These are phyloP conservation scores for Vipera ursinii DNA, from an alignment of 2,797 vertebrate species.

Conservation along the genomic window DNA sequence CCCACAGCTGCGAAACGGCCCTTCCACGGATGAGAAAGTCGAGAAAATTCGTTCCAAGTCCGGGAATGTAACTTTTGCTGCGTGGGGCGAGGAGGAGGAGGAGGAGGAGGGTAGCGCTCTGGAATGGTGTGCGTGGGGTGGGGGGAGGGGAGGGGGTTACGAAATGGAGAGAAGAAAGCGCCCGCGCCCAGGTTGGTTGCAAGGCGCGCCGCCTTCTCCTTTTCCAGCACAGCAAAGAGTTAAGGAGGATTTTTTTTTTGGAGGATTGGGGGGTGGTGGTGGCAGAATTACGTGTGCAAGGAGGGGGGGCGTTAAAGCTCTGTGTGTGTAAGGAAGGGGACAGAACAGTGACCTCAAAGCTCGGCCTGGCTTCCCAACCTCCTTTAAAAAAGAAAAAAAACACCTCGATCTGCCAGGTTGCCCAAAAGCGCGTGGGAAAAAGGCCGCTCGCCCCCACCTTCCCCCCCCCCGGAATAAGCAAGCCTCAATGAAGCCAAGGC, in stretches of 20 bases:
- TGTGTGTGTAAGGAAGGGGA: not conserved
- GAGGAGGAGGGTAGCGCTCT: no score
- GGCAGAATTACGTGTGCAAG: not conserved
- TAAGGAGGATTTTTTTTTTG: not conserved
- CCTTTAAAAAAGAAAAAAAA: not conserved
- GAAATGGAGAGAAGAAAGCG: not conserved
- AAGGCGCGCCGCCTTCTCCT: not conserved
- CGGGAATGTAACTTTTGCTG: not conserved
- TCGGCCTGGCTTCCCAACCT: not conserved
- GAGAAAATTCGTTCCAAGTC: not conserved
- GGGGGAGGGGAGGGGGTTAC: rapidly evolving
- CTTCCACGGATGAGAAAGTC: not conserved
- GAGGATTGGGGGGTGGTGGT: not conserved
- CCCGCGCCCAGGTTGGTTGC: not conserved
- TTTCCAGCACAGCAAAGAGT: not conserved
- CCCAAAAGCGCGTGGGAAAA: not conserved
- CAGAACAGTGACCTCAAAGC: not conserved
- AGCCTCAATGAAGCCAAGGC: not conserved
- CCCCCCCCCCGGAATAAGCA: not conserved
- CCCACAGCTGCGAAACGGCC: not conserved
- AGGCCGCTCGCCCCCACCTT: not conserved
- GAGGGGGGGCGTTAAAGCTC: not conserved
- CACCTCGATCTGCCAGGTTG: not conserved
- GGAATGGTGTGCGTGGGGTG: not conserved
- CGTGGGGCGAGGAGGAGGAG: no score